Conservation (phyloP, 2,888 invertebrate genomes). For the Chorisops tibialis region DNA sequence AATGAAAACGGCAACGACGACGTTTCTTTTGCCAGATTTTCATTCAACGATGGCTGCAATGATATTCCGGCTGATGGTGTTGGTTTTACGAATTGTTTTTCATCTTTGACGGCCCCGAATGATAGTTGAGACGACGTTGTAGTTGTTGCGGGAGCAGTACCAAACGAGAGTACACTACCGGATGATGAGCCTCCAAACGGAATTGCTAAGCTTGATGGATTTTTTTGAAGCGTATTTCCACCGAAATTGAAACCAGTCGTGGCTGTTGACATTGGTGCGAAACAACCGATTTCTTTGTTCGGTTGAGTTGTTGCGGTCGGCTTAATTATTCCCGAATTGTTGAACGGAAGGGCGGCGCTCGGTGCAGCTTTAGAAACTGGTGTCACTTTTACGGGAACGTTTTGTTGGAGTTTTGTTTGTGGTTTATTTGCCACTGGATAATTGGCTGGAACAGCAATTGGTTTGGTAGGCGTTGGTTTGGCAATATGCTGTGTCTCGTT, state of each 20-base stretch:
- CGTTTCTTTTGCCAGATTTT: not conserved
- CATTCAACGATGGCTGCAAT: not conserved
- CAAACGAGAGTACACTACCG: not conserved
- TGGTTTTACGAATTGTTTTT: not conserved
- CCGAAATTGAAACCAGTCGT: not conserved
- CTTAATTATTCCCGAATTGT: slow-evolving; percentile 1
- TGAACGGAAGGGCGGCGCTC: not conserved
- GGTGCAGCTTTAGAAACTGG: slow-evolving; percentile 3
- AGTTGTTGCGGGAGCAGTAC: not conserved
- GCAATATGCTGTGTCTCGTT: slow-evolving; percentile 32
- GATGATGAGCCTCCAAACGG: not conserved
- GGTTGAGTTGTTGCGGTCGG: slow-evolving; percentile 1
- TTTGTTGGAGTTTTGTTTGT: not conserved
- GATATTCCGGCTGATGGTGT: not conserved
- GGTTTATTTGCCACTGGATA: not conserved
- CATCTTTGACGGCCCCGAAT: not conserved
- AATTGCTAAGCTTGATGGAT: not conserved
- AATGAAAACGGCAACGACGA: not conserved
- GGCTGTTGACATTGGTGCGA: not conserved
- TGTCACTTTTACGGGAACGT: not conserved
- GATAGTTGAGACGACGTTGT: not conserved
- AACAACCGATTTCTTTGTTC: not conserved
- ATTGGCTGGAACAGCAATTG: slow-evolving; percentile 26
- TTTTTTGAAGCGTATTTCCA: not conserved
- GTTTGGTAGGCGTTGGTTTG: slow-evolving; percentile 41